phyloP scores from a whole-genome alignment of 92 coral and sea anemone genomes.

The Umimayanthus chanpuru region DNA sequence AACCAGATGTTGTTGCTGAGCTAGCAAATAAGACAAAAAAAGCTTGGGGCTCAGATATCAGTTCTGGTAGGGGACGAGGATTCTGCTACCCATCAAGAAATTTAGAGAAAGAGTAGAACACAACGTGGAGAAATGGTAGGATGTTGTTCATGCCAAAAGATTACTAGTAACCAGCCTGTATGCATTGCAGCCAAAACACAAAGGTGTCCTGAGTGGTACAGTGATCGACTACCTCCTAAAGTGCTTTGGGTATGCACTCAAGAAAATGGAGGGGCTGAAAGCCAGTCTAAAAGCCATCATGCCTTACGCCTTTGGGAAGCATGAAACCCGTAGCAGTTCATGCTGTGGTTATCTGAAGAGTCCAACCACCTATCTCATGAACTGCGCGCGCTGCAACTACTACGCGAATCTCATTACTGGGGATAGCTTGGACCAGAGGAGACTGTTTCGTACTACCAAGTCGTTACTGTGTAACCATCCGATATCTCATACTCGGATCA shows the following conservation, averaged over 20 bases:
- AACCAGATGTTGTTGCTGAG: constrained; percentile 48
- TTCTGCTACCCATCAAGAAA: constrained; percentile 45
- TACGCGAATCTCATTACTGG: too few relatives aligned
- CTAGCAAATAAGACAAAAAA: not conserved
- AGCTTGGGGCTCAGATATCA: constrained; percentile 1
- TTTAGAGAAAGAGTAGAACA: constrained; percentile 47
- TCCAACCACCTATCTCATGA: not conserved
- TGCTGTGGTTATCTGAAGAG: constrained; percentile 8
- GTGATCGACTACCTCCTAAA: not conserved
- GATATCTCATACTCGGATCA: too few relatives aligned
- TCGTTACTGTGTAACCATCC: too few relatives aligned
- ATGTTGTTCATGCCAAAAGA: constrained; percentile 46
- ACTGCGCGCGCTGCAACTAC: too few relatives aligned
- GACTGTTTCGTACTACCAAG: too few relatives aligned
- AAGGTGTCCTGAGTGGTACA: not conserved
- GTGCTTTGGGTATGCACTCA: too few relatives aligned
- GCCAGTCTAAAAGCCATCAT: not conserved
- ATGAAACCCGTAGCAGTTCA: not conserved
- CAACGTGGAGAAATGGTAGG: constrained; percentile 50
- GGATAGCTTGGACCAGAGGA: too few relatives aligned
- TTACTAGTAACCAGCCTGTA: constrained; percentile 39
- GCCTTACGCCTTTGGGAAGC: constrained; percentile 3
- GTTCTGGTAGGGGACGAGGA: constrained; percentile 56
- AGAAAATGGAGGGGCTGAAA: not conserved
- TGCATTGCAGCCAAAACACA: constrained; percentile 37